Conservation (phyloP, 1,140 invertebrate genomes). For the Bombus difficillimus region DNA sequence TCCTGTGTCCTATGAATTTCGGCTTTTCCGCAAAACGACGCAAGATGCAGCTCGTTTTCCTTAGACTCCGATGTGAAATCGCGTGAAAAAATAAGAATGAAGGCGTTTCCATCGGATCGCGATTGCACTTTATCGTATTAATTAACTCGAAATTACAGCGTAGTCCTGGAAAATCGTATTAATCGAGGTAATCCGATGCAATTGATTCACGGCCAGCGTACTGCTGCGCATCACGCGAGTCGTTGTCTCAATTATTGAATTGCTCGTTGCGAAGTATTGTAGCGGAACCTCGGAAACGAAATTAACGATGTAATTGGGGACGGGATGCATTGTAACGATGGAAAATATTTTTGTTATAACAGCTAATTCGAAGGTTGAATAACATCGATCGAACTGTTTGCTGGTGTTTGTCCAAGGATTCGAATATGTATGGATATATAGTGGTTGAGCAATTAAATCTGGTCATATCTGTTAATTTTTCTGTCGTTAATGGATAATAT, state of each 20-base stretch:
- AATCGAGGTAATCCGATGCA: background rate
- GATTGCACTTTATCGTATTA: background rate
- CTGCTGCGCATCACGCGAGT: background rate
- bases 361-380: background rate
- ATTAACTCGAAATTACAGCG: background rate
- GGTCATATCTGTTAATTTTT: no score
- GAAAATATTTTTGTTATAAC: background rate
- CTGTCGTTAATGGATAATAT: no score
- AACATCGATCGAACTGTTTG: background rate
- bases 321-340: background rate
- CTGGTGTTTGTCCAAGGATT: background rate
- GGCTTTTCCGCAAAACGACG: background rate
- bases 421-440: no score
- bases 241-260: constrained; percentile 11
- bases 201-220: constrained; percentile 8
- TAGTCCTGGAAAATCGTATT: background rate
- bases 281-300: background rate
- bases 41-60: background rate
- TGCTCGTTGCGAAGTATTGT: constrained; percentile 2
- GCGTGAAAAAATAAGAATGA: background rate
- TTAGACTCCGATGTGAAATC: no score
- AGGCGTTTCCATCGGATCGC: background rate
- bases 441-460: no score
- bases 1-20: background rate
- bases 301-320: background rate